These are phyloP conservation scores for Myiopsitta monachus DNA, from an alignment of 2,113 vertebrate genomes.

Conservation along the genomic window DNA sequence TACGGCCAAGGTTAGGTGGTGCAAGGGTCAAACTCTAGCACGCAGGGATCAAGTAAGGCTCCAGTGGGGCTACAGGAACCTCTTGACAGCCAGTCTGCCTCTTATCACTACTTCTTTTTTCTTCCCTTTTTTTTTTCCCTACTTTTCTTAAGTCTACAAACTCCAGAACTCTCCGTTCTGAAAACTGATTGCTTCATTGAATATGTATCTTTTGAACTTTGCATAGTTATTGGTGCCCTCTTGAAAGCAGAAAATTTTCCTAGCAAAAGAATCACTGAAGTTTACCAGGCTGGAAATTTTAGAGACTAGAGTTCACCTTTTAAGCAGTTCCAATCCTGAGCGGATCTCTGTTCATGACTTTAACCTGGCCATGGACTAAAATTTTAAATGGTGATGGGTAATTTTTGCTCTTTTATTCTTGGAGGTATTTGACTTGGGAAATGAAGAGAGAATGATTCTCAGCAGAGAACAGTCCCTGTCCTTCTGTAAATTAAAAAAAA, in stretches of 20 bases:
- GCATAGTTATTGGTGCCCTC: not conserved
- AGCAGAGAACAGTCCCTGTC: not conserved
- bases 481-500: not conserved
- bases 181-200: not conserved
- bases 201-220: not conserved
- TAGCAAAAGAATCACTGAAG: not conserved
- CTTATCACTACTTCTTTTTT: not conserved
- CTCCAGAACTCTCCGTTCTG: not conserved
- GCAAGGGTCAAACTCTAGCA: not conserved
- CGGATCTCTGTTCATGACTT: not conserved
- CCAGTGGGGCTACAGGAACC: not conserved
- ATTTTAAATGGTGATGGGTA: not conserved
- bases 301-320: not conserved
- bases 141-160: not conserved
- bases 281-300: not conserved
- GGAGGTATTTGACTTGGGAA: not conserved
- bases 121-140: not conserved
- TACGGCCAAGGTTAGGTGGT: conserved; percentile 7
- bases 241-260: not conserved
- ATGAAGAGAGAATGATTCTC: not conserved
- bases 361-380: not conserved
- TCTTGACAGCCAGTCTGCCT: conserved; percentile 28
- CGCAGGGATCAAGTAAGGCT: not conserved
- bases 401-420: not conserved
- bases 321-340: not conserved